These are phyloP conservation scores for Actenoides hombroni DNA, from an alignment of 2,113 vertebrate species.

Conservation along the genomic window DNA sequence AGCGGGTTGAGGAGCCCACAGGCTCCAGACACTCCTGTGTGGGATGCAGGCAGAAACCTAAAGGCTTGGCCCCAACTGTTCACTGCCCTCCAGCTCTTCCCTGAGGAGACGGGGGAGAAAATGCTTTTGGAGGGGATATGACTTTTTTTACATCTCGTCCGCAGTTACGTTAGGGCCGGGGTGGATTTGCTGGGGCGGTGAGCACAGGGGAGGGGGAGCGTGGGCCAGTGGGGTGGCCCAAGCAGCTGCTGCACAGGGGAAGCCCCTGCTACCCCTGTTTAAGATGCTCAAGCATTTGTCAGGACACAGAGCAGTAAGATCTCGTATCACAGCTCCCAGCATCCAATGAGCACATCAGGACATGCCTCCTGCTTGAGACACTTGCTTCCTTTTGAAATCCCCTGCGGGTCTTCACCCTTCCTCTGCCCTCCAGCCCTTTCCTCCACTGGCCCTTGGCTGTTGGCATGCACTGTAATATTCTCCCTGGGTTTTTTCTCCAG, in stretches of 20 bases:
- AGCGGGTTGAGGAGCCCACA: rapidly evolving
- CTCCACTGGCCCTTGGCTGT: background rate
- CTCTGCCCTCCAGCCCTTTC: background rate
- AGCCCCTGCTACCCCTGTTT: background rate
- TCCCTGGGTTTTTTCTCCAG: background rate
- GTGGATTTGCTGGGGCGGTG: background rate
- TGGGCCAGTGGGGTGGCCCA: background rate
- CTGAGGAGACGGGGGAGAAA: background rate
- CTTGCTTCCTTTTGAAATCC: background rate
- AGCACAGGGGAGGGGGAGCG: background rate
- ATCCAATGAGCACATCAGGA: background rate
- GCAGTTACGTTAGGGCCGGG: rapidly evolving
- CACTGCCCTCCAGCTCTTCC: background rate
- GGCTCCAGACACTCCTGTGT: background rate
- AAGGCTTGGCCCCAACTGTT: background rate
- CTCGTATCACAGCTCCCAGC: background rate
- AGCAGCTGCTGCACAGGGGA: background rate
- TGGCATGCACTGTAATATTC: background rate
- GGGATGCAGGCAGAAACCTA: background rate
- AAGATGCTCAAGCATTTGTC: rapidly evolving
- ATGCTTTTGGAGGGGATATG: background rate
- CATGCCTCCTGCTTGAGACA: background rate
- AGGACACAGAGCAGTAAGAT: background rate
- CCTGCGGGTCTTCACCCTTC: background rate
- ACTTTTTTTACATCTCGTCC: background rate